Percentiles rank a stretch among this genome's conserved stretches.
These are phyloP conservation scores for Sphaerophoria rueppellii DNA, from an alignment of 2,888 invertebrate genomes.

Conservation along the genomic window DNA sequence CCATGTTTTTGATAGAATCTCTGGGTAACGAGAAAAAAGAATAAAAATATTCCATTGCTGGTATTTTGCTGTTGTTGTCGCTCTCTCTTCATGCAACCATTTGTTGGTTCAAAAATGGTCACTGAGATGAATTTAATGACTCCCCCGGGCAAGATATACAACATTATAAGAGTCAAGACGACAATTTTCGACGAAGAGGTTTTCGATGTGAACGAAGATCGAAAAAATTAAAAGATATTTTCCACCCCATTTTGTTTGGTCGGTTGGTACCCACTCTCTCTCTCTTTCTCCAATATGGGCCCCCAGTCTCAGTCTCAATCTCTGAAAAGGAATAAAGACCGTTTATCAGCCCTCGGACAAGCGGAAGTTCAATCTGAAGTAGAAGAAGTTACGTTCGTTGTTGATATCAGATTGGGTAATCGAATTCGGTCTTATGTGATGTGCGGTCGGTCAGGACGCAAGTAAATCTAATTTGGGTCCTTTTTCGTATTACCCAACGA, in stretches of 20 bases:
- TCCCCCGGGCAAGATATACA: slow-evolving; percentile 56
- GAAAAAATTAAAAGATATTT: slow-evolving; percentile 49
- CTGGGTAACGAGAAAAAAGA: slow-evolving; percentile 24
- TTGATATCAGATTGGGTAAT: slow-evolving; percentile 71
- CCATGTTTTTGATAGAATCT: slow-evolving; percentile 39
- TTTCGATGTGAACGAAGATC: slow-evolving; percentile 6
- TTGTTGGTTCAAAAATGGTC: slow-evolving; percentile 56
- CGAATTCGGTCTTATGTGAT: slow-evolving; percentile 70
- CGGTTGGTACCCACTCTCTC: too few relatives aligned
- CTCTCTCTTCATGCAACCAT: slow-evolving; percentile 26
- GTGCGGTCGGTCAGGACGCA: slow-evolving; percentile 71
- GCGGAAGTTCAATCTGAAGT: slow-evolving; percentile 45
- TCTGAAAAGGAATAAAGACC: slow-evolving; percentile 51
- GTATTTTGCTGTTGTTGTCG: not conserved
- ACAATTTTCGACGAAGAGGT: slow-evolving; percentile 30
- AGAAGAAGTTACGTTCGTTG: slow-evolving; percentile 9
- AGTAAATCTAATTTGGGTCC: slow-evolving; percentile 71
- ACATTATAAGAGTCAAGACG: slow-evolving; percentile 22
- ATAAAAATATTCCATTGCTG: slow-evolving; percentile 16
- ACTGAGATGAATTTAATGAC: slow-evolving; percentile 71
- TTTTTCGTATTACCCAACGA: slow-evolving; percentile 14
- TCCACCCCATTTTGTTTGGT: slow-evolving; percentile 71
- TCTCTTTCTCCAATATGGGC: too few relatives aligned
- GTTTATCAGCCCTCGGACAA: slow-evolving; percentile 67
- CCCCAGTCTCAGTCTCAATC: slow-evolving; percentile 26